These are phyloP conservation scores for Epiblema foenella DNA, from an alignment of 2,888 invertebrate species.

Conservation along the genomic window DNA sequence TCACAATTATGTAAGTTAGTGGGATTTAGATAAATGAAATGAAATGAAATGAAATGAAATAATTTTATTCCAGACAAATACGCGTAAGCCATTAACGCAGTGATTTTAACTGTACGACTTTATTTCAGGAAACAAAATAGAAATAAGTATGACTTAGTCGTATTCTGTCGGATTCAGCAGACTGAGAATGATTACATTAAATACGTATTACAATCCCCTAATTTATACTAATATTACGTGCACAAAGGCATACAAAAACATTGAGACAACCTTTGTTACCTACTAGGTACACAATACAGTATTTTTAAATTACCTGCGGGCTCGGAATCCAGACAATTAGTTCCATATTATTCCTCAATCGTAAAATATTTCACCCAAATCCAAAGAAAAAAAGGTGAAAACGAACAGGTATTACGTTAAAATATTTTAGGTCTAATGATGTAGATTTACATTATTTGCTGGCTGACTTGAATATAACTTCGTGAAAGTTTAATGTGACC, in stretches of 20 bases:
- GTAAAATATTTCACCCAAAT: conserved; percentile 33
- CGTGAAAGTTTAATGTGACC: background rate
- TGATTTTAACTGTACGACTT: no score
- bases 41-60: no score
- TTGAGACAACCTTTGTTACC: conserved; percentile 6
- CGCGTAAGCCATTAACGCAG: no score
- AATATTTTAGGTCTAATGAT: conserved; percentile 31
- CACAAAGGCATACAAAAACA: conserved; percentile 18
- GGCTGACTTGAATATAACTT: conserved; percentile 25
- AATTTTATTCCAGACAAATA: no score
- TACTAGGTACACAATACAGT: conserved; percentile 14
- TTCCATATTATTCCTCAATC: conserved; percentile 27
- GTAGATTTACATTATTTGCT: conserved; percentile 39
- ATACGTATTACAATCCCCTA: conserved; percentile 1
- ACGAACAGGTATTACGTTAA: conserved; percentile 20
- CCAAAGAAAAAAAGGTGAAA: conserved; percentile 34
- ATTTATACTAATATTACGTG: conserved; percentile 7
- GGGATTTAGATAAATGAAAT: no score
- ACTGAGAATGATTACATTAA: background rate
- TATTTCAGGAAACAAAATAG: background rate
- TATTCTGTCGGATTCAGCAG: conserved; percentile 4
- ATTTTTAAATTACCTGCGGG: conserved; percentile 19
- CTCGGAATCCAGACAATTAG: conserved; percentile 29
- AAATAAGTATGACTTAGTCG: background rate
- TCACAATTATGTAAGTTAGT: no score